These are phyloP conservation scores for Mercenaria mercenaria DNA, from an alignment of 1,140 invertebrate genomes.

Conservation along the genomic window DNA sequence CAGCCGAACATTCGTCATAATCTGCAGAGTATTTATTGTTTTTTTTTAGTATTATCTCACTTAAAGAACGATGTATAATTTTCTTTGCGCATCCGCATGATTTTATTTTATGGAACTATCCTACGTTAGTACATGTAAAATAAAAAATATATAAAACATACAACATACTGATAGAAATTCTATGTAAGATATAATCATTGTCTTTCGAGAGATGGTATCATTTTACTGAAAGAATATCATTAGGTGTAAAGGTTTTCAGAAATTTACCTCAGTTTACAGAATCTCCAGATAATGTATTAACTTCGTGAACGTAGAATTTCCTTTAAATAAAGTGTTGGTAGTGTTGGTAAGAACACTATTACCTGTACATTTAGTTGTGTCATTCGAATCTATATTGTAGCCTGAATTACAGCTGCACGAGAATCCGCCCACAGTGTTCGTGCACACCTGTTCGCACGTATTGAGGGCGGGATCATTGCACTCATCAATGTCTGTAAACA, in stretches of 20 bases:
- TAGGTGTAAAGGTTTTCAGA: background rate
- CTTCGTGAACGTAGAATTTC: background rate
- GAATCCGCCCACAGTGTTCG: slow-evolving; percentile 12
- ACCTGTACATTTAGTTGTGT: background rate
- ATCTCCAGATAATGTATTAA: background rate
- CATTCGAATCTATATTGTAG: background rate
- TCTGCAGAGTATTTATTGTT: slow-evolving; percentile 1
- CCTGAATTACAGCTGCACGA: slow-evolving; percentile 23
- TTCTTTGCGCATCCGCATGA: no score
- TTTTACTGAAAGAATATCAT: no score
- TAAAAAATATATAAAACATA: no score
- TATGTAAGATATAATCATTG: no score
- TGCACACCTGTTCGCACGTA: slow-evolving; percentile 22
- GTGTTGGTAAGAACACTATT: background rate
- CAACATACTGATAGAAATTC: background rate
- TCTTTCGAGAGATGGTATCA: no score
- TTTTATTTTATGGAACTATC: no score
- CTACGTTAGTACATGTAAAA: no score
- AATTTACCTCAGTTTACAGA: background rate
- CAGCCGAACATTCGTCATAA: slow-evolving; percentile 29
- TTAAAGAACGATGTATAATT: background rate
- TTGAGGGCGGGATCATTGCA: background rate
- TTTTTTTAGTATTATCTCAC: background rate
- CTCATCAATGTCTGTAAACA: slow-evolving; percentile 23
- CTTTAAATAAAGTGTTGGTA: background rate